Evolutionary conservation across 2,113 vertebrate species (phyloP), one percentile per base, ranked within the genome.

Genomic region (Ochotona curzoniae): DNA sequence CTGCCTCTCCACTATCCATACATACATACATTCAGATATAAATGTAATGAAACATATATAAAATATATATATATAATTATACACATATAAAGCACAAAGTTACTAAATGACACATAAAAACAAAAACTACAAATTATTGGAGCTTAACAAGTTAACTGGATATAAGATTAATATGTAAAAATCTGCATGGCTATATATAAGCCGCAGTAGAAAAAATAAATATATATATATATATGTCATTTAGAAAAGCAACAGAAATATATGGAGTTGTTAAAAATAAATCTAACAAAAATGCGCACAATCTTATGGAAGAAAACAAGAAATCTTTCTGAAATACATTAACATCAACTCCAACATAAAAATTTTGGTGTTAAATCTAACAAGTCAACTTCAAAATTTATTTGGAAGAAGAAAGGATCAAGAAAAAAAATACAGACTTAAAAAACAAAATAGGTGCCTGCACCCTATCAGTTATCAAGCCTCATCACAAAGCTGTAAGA

Each of bases 361-460:
- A 10, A 2, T 69, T 69, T 82, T 90, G 23, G 38, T 32, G 11
- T 75, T 60, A 76, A 83, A 61, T 69, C 83, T 44, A 76, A 83
- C 13, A 20, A 83, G 44, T 23, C 44, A 21, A 60, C 49, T 93
- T 61, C 61, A 78, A 89, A 47, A n/a, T 60, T 74, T 32, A 18
- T 87, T 60, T 64, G 51, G 14, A 93, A 89, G 73, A 93, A 44
- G 14, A 84, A 79, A 84, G 7, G 54, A 18, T 8, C 51, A 79
- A 44, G 32, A 38, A 79, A 83, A 83, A 44, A 89, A 84, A 44
- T 79, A 70, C 11, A 92, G 30, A 76, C 66, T 71, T 83, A 13
- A 89, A 84, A 54, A 86, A 70, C 12, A 47, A n/a, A 11, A 51
- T 3, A 8, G 60, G 25, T 15, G 10, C 2, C 47, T 81, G 12